Evolutionary conservation across 2,113 vertebrate genomes (phyloP).

Genomic region (Trochalopteron elliotii): DNA sequence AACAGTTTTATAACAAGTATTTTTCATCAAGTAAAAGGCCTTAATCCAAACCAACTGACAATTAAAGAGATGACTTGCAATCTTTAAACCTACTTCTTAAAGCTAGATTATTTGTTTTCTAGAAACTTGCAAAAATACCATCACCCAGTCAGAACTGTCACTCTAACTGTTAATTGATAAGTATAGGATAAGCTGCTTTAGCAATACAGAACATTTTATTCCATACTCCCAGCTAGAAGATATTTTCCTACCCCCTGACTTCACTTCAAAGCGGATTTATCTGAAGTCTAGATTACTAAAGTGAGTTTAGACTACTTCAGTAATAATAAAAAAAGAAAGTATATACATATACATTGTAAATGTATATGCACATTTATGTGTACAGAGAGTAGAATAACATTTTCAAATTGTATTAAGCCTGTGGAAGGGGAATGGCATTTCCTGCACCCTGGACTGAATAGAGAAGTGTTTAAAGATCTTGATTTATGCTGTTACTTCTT

Average conservation of each 20-base stretch:
- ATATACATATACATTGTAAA: not conserved
- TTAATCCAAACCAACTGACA: constrained; percentile 8
- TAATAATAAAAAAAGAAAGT: not conserved
- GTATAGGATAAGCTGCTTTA: not conserved
- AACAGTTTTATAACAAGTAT: not conserved
- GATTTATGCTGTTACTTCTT: not conserved
- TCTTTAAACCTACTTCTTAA: constrained; percentile 6
- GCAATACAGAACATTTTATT: not conserved
- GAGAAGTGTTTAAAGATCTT: not conserved
- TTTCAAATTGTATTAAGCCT: not conserved
- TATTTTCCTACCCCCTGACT: not conserved
- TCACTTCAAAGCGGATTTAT: not conserved
- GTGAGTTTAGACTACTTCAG: not conserved
- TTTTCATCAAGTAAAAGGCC: constrained; percentile 27
- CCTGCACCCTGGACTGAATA: not conserved
- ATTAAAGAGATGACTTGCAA: not conserved
- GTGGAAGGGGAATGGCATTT: not conserved
- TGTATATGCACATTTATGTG: not conserved
- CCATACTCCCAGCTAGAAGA: not conserved
- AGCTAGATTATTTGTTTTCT: not conserved
- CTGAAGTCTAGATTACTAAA: not conserved
- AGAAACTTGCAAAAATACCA: not conserved
- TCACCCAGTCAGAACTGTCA: not conserved
- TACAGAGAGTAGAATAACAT: not conserved
- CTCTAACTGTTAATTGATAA: not conserved